Evolutionary conservation across 2,113 vertebrate genomes (phyloP).

Genomic region (Poeciliopsis prolifica): DNA sequence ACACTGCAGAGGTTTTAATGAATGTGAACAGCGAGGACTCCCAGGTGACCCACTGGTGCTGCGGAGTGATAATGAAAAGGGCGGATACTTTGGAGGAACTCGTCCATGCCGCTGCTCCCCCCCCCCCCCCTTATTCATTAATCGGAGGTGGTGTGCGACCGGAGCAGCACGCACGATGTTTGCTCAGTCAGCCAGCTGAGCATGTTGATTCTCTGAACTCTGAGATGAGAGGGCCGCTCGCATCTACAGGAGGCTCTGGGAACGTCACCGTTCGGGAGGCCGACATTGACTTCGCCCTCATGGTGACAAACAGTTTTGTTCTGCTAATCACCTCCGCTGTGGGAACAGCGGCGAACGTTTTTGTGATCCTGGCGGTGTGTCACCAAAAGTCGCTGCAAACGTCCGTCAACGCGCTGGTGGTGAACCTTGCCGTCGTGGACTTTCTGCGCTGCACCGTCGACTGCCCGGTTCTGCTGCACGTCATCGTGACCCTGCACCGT

Average conservation of each 20-base stretch:
- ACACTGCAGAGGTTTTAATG: slow-evolving; percentile 67
- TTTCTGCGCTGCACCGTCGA: slow-evolving; percentile 70
- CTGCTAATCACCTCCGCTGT: slow-evolving; percentile 66
- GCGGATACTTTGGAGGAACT: slow-evolving; percentile 54
- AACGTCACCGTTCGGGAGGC: slow-evolving; percentile 56
- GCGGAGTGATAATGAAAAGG: slow-evolving; percentile 79
- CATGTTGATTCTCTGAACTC: slow-evolving; percentile 44
- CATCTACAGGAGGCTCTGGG: slow-evolving; percentile 31
- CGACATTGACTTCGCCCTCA: slow-evolving; percentile 49
- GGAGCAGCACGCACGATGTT: neutral
- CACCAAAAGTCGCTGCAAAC: slow-evolving; percentile 75
- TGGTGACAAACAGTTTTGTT: slow-evolving; percentile 63
- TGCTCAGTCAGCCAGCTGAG: slow-evolving; percentile 10
- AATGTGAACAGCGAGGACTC: slow-evolving; percentile 61
- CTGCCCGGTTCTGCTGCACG: slow-evolving; percentile 74
- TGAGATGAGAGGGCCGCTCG: slow-evolving; percentile 58
- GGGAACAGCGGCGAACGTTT: slow-evolving; percentile 75
- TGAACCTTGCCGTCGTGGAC: slow-evolving; percentile 77
- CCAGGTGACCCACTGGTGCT: slow-evolving; percentile 63
- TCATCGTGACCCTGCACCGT: slow-evolving; percentile 43
- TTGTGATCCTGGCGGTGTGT: slow-evolving; percentile 76
- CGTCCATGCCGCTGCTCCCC: slow-evolving; percentile 45
- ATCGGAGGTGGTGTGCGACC: neutral
- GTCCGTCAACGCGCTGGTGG: slow-evolving; percentile 75
- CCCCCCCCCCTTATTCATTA: slow-evolving; percentile 20